Evolutionary conservation across 2,888 invertebrate species (phyloP).

Genomic region (Empis stercorea): DNA sequence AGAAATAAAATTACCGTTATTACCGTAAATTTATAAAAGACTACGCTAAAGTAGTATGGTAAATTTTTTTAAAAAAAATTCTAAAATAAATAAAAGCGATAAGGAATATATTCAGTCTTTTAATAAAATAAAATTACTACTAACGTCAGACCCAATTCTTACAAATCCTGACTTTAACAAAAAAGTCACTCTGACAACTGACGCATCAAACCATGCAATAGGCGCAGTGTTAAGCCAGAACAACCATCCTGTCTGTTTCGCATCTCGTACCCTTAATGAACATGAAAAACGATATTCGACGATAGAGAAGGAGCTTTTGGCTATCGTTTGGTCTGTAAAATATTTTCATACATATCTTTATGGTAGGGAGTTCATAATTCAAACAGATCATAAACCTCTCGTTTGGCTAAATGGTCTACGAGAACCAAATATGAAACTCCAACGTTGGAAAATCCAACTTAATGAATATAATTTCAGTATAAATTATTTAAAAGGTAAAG

Average conservation of each 20-base stretch:
- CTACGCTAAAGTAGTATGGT: slow-evolving; percentile 3
- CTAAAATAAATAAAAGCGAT: slow-evolving; percentile 1
- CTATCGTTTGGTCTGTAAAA: slow-evolving; percentile 4
- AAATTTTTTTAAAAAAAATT: slow-evolving; percentile 1
- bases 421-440: not conserved
- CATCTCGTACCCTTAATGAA: slow-evolving; percentile 5
- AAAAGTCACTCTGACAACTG: slow-evolving; percentile 2
- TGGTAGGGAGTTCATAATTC: slow-evolving; percentile 6
- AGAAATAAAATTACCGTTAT: slow-evolving; percentile 11
- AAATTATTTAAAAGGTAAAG: slow-evolving; percentile 3
- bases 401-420: slow-evolving; percentile 3
- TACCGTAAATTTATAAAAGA: slow-evolving; percentile 4
- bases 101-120: not conserved
- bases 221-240: slow-evolving; percentile 5
- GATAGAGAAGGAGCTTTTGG: slow-evolving; percentile 7
- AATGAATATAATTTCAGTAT: slow-evolving; percentile 3
- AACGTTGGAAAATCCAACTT: not conserved
- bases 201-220: slow-evolving; percentile 1
- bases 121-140: slow-evolving; percentile 3
- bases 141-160: slow-evolving; percentile 1
- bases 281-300: slow-evolving; percentile 6
- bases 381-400: slow-evolving; percentile 7
- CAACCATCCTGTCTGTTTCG: slow-evolving; percentile 2
- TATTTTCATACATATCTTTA: slow-evolving; percentile 7
- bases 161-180: slow-evolving; percentile 3